Percentiles rank a stretch among this genome's conserved stretches.
phyloP scores from a whole-genome alignment of 2,888 invertebrate genomes.

The Acleris emargana region DNA sequence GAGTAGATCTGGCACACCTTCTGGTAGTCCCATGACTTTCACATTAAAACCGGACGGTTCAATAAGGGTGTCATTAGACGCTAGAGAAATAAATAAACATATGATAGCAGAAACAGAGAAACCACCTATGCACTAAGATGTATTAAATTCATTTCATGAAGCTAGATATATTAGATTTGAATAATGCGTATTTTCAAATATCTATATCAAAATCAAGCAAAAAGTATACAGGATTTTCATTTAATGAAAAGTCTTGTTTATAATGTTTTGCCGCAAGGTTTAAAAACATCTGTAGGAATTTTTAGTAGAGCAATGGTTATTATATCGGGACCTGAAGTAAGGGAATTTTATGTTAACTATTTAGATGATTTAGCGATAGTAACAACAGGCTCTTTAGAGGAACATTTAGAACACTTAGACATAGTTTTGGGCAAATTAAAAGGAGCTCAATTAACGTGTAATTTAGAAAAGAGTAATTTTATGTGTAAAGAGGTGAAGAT shows the following conservation, averaged over 20 bases:
- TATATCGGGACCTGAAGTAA: conserved; percentile 42
- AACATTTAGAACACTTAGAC: conserved; percentile 42
- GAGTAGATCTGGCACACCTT: background rate
- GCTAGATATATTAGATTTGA: conserved; percentile 38
- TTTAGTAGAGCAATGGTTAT: conserved; percentile 46
- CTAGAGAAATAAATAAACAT: conserved; percentile 5
- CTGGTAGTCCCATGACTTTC: conserved; percentile 16
- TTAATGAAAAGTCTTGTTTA: conserved; percentile 38
- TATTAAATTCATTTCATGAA: conserved; percentile 17
- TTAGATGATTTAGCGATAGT: conserved; percentile 43
- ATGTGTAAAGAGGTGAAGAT: conserved; percentile 38
- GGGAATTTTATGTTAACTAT: conserved; percentile 44
- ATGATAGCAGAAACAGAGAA: conserved; percentile 13
- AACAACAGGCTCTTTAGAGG: conserved; percentile 28
- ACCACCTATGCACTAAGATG: conserved; percentile 9
- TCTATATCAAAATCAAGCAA: conserved; percentile 29
- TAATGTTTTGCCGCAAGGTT: conserved; percentile 41
- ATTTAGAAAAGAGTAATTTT: conserved; percentile 36
- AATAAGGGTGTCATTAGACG: conserved; percentile 7
- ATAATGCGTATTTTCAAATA: conserved; percentile 42
- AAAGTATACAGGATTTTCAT: conserved; percentile 38
- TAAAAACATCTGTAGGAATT: conserved; percentile 42
- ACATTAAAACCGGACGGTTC: conserved; percentile 9
- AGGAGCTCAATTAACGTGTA: conserved; percentile 38
- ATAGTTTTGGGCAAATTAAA: too few species aligned